phyloP scores from a whole-genome alignment of 2,113 vertebrate species.

The Cottus gobio region DNA sequence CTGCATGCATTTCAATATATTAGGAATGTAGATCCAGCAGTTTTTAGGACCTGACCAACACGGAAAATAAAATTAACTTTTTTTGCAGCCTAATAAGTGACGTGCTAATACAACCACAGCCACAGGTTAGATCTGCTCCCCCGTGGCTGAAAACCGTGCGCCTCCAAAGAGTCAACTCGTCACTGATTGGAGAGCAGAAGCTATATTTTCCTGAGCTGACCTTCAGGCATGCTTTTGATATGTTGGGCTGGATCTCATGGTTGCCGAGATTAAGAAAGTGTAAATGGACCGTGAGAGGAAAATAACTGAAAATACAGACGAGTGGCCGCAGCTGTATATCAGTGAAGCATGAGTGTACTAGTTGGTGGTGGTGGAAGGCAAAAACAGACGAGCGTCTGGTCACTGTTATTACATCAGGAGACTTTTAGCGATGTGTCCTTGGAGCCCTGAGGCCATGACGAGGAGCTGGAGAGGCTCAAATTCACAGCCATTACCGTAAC shows the following conservation, averaged over 20 bases:
- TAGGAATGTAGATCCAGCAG: not conserved
- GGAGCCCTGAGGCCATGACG: not conserved
- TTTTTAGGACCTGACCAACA: not conserved
- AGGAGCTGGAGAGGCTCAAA: conserved; percentile 21
- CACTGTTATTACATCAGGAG: conserved; percentile 5
- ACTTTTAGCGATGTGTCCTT: not conserved
- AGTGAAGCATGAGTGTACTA: not conserved
- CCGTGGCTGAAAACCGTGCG: not conserved
- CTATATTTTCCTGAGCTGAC: not conserved
- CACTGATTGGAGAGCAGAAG: not conserved
- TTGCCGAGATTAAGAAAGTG: not conserved
- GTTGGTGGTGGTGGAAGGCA: not conserved
- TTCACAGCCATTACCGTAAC: conserved; percentile 32
- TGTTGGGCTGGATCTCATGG: not conserved
- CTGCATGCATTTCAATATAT: not conserved
- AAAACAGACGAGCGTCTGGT: not conserved
- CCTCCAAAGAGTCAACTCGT: not conserved
- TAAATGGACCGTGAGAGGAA: not conserved
- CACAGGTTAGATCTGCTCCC: not conserved
- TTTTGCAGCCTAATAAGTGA: not conserved
- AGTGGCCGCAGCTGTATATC: not conserved
- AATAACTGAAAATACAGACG: not conserved
- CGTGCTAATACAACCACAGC: not conserved
- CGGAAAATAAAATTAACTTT: not conserved
- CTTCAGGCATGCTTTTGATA: not conserved